Evolutionary conservation across 1,140 invertebrate species (phyloP).

Genomic region (Metopolophium dirhodum): DNA sequence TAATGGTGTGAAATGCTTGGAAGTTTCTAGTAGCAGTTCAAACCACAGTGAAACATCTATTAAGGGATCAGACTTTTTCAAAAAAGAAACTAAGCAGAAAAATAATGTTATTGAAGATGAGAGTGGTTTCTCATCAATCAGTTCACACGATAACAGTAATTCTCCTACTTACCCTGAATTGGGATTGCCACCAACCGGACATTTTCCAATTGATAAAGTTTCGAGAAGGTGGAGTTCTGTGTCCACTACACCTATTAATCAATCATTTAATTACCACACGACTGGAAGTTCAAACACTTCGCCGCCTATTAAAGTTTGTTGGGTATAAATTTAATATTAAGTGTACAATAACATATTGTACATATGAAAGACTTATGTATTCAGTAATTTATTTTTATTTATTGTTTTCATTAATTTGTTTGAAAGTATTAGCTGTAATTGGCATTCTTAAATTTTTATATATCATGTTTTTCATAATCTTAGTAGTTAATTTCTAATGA

Average conservation of each 20-base stretch:
- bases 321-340: constrained; percentile 37
- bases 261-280: constrained; percentile 48
- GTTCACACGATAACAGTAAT: constrained; percentile 79
- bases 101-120: constrained; percentile 69
- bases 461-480: not conserved
- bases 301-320: constrained; percentile 52
- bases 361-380: constrained; percentile 44
- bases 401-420: constrained; percentile 44
- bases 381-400: constrained; percentile 54
- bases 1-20: constrained; percentile 58
- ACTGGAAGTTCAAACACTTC: constrained; percentile 49
- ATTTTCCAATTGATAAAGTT: constrained; percentile 59
- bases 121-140: constrained; percentile 82
- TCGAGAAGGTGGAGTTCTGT: constrained; percentile 28
- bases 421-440: not conserved
- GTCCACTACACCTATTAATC: constrained; percentile 25
- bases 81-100: constrained; percentile 34
- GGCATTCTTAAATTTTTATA: not conserved
- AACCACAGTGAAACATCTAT: constrained; percentile 46
- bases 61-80: constrained; percentile 24
- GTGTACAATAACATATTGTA: constrained; percentile 15
- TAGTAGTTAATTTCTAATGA: not conserved
- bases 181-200: constrained; percentile 60
- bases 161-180: constrained; percentile 63
- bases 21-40: constrained; percentile 52